A percentile compares a stretch with the other conserved stretches of the same genome.
phyloP scores from a whole-genome alignment of 2,113 vertebrate species.

The Rana temporaria region DNA sequence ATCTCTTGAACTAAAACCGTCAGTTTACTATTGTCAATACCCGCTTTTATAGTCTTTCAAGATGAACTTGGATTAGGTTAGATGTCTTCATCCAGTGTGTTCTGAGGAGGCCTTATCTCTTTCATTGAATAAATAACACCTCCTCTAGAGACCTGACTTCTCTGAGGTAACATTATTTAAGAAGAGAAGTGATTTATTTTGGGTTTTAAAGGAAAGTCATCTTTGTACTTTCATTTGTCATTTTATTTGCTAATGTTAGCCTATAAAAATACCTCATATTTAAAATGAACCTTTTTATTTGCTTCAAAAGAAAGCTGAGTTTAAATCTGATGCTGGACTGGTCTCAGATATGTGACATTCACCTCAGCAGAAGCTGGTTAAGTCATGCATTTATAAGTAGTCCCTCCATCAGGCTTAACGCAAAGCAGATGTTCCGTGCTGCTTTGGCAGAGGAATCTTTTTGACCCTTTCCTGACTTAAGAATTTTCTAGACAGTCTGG shows the following conservation, averaged over 20 bases:
- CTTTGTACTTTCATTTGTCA: slow-evolving; percentile 65
- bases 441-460: slow-evolving; percentile 69
- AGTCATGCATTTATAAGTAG: slow-evolving; percentile 81
- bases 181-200: slow-evolving; percentile 32
- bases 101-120: slow-evolving; percentile 52
- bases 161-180: slow-evolving; percentile 16
- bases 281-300: slow-evolving; percentile 66
- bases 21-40: slow-evolving; percentile 62
- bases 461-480: slow-evolving; percentile 37
- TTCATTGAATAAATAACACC: slow-evolving; percentile 58
- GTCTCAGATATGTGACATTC: slow-evolving; percentile 73
- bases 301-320: slow-evolving; percentile 72
- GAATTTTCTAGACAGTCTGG: neutral
- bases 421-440: slow-evolving; percentile 76
- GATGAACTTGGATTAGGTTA: slow-evolving; percentile 64
- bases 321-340: slow-evolving; percentile 68
- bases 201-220: slow-evolving; percentile 39
- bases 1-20: slow-evolving; percentile 67
- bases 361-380: slow-evolving; percentile 76
- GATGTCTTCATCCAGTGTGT: slow-evolving; percentile 46
- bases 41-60: slow-evolving; percentile 66
- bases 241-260: slow-evolving; percentile 65
- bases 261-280: slow-evolving; percentile 67
- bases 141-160: slow-evolving; percentile 5
- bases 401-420: slow-evolving; percentile 76